Evolutionary conservation across 2,888 invertebrate species (phyloP).

Genomic region (Limenitis camilla): DNA sequence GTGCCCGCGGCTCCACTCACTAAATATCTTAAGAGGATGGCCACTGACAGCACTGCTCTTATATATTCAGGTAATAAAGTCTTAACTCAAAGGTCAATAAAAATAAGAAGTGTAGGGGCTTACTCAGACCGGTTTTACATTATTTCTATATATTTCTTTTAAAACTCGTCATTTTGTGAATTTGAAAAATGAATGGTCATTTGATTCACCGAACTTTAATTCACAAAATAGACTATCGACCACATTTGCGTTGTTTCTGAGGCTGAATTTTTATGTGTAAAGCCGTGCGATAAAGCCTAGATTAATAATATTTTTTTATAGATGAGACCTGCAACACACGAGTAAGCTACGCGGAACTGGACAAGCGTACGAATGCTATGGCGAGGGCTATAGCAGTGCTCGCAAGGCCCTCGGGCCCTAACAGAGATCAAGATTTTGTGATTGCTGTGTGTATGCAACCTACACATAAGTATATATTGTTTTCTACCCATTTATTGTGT

Average conservation of each 20-base stretch:
- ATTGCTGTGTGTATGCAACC: slow-evolving; percentile 88
- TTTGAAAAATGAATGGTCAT: no score
- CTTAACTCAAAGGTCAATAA: no score
- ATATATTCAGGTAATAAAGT: slow-evolving; percentile 78
- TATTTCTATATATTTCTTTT: no score
- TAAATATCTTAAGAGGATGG: slow-evolving; percentile 64
- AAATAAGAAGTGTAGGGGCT: no score
- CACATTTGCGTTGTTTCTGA: no score
- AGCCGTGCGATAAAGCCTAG: no score
- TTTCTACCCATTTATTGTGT: no score
- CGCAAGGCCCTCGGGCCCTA: slow-evolving; percentile 56
- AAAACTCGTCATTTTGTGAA: no score
- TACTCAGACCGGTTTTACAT: no score
- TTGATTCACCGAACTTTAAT: no score
- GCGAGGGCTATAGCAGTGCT: slow-evolving; percentile 68
- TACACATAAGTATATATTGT: slow-evolving; percentile 75
- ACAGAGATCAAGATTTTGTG: slow-evolving; percentile 81
- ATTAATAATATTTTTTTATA: slow-evolving; percentile 26
- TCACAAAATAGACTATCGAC: no score
- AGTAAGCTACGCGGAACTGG: slow-evolving; percentile 72
- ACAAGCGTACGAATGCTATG: slow-evolving; percentile 72
- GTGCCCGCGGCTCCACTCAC: slow-evolving; percentile 72
- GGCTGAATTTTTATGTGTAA: no score
- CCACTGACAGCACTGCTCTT: slow-evolving; percentile 74
- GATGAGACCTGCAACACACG: slow-evolving; percentile 46